These are phyloP conservation scores for Mustela nigripes DNA, from an alignment of 2,113 vertebrate genomes.

Conservation along the genomic window DNA sequence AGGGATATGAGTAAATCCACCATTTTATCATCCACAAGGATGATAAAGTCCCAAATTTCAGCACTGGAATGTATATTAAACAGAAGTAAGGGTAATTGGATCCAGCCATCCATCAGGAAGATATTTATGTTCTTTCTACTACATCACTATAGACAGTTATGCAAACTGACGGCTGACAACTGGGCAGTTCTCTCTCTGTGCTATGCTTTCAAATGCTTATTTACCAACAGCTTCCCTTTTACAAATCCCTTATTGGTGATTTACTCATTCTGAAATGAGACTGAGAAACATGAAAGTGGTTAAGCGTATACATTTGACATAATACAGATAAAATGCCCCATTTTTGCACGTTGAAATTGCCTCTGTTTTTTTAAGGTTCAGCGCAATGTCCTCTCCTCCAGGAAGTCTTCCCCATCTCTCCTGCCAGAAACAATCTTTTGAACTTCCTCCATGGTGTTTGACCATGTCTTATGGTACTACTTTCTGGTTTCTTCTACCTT, in stretches of 20 bases:
- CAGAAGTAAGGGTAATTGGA: background rate
- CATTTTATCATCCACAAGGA: background rate
- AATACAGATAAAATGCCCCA: background rate
- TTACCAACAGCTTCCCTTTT: background rate
- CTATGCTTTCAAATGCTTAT: background rate
- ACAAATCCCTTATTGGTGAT: background rate
- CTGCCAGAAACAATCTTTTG: background rate
- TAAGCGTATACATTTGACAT: background rate
- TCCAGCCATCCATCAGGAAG: background rate
- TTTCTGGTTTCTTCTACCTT: background rate
- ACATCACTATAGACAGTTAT: background rate
- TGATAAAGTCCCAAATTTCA: background rate
- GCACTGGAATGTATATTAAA: background rate
- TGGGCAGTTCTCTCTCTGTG: background rate
- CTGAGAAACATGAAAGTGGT: background rate
- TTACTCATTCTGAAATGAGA: background rate
- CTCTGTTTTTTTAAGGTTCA: background rate
- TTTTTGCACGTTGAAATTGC: background rate
- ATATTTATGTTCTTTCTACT: background rate
- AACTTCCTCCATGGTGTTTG: background rate
- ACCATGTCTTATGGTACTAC: background rate
- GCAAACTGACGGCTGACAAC: background rate
- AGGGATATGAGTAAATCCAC: background rate
- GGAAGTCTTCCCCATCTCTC: background rate
- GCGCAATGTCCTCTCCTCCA: background rate